Conservation (phyloP, 1,140 invertebrate species). For the Bombyx mandarina region DNA sequence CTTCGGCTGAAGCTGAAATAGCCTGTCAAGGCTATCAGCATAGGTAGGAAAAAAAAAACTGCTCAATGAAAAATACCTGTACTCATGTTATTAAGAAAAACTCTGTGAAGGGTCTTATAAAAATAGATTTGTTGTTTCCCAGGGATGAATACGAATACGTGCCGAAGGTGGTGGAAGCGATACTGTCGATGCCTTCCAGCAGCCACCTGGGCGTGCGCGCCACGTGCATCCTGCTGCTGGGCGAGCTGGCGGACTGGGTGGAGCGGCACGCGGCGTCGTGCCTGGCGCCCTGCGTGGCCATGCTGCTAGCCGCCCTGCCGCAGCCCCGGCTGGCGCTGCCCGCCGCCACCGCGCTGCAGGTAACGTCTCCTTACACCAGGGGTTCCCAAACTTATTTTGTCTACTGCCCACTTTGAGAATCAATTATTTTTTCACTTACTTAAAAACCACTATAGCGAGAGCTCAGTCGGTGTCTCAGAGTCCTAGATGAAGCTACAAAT, state of each 20-base stretch:
- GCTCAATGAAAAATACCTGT: no score
- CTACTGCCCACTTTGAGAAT: no score
- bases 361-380: slow-evolving; percentile 5
- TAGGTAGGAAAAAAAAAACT: no score
- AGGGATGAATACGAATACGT: slow-evolving; percentile 94
- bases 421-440: no score
- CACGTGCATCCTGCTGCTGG: slow-evolving; percentile 91
- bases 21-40: no score
- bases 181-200: slow-evolving; percentile 86
- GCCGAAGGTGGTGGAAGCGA: slow-evolving; percentile 92
- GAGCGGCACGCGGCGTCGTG: slow-evolving; percentile 84
- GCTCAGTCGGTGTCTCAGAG: no score
- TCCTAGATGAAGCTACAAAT: no score
- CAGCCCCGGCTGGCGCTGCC: slow-evolving; percentile 79
- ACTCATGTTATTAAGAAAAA: no score
- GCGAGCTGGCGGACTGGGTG: slow-evolving; percentile 96
- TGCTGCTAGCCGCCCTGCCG: slow-evolving; percentile 81
- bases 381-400: no score
- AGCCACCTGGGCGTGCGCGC: slow-evolving; percentile 91
- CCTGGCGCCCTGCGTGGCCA: slow-evolving; percentile 86
- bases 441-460: no score
- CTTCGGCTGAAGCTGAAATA: no score
- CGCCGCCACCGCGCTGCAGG: slow-evolving; percentile 81
- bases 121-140: slow-evolving; percentile 27
- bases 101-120: no score